Percentiles rank a stretch among this genome's conserved stretches.
Conservation (phyloP, 2,113 vertebrate species). For the Malurus cyaneus region DNA sequence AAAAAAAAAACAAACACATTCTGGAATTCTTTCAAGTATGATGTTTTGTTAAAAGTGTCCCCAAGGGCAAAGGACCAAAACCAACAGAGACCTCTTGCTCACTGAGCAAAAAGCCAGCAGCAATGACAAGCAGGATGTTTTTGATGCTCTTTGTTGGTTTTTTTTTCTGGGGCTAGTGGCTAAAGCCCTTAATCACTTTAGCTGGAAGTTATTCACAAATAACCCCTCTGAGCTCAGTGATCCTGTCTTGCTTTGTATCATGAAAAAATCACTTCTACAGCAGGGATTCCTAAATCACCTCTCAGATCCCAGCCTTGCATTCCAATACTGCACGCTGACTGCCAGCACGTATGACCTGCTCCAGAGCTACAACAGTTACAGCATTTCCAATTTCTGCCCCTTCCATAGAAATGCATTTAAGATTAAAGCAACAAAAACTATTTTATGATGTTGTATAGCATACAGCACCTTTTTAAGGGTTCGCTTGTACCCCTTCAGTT, state of each 20-base stretch:
- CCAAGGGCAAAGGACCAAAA: constrained; percentile 11
- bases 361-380: neutral
- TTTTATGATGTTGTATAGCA: neutral
- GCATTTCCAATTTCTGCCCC: neutral
- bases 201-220: neutral
- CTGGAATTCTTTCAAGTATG: constrained; percentile 3
- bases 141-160: neutral
- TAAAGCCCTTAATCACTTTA: neutral
- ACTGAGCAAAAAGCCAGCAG: neutral
- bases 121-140: neutral
- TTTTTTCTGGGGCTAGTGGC: neutral
- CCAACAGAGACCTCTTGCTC: neutral
- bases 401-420: neutral
- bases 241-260: neutral
- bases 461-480: neutral
- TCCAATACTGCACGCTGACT: neutral
- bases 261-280: neutral
- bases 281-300: neutral
- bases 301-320: neutral
- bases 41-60: neutral
- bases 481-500: neutral
- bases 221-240: neutral
- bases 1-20: neutral
- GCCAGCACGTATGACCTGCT: neutral
- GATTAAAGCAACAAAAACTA: neutral